These are phyloP conservation scores for Bombyx mori DNA, from an alignment of 1,140 invertebrate species.

Conservation along the genomic window DNA sequence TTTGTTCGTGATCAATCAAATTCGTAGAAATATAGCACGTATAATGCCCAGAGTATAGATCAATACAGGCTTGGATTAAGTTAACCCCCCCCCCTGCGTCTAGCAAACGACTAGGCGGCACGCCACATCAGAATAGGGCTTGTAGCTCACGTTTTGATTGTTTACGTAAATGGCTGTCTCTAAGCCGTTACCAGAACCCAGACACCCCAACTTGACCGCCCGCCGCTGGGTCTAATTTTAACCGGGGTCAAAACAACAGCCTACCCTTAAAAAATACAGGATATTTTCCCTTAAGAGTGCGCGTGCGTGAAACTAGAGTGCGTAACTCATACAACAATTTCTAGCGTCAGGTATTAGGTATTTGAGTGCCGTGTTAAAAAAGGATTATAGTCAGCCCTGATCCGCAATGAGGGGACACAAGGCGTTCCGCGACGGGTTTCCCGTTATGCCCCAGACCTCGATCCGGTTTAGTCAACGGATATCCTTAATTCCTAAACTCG, in stretches of 20 bases:
- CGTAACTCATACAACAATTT: no score
- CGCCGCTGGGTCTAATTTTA: no score
- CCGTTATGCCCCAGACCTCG: slow-evolving; percentile 18
- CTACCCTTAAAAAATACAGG: no score
- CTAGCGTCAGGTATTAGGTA: no score
- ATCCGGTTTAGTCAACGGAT: slow-evolving; percentile 29
- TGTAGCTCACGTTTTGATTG: no score
- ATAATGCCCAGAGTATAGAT: not conserved
- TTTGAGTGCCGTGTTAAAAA: no score
- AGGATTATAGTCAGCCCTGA: not conserved
- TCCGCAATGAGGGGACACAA: slow-evolving; percentile 36
- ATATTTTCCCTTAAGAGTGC: no score
- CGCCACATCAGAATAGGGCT: slow-evolving; percentile 13
- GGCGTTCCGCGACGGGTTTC: slow-evolving; percentile 6
- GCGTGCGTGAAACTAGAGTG: no score
- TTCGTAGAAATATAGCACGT: not conserved
- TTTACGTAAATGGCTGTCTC: no score
- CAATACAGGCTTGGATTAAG: not conserved
- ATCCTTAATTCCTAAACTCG: slow-evolving; percentile 23
- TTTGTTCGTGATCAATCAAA: not conserved
- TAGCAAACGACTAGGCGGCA: slow-evolving; percentile 40
- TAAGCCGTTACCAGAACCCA: no score
- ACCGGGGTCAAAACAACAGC: no score
- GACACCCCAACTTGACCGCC: no score
- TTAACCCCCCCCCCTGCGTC: slow-evolving; percentile 6